A percentile compares a stretch with the other conserved stretches of the same genome.
These are phyloP conservation scores for Bradypus variegatus DNA, from an alignment of 2,797 vertebrate species.

Conservation along the genomic window DNA sequence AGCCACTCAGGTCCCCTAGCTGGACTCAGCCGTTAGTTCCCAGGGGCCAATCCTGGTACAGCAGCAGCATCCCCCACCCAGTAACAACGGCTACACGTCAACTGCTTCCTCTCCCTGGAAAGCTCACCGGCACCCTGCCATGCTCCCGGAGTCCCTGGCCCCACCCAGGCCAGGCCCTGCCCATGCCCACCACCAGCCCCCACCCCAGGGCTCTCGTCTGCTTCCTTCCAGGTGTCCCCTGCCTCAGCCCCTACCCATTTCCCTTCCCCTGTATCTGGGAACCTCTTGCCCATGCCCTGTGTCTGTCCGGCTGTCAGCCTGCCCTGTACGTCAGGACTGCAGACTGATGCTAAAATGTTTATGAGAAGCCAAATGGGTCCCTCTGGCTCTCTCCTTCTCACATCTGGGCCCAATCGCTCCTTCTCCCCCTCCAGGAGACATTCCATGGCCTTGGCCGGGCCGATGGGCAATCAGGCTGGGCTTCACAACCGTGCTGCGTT, in stretches of 20 bases:
- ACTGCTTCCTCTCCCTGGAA: not conserved
- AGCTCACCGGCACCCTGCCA: not conserved
- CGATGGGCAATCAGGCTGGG: conserved; percentile 60
- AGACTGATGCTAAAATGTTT: conserved; percentile 60
- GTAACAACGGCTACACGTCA: not conserved
- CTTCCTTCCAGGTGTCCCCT: not conserved
- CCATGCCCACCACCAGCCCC: no score
- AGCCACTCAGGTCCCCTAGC: not conserved
- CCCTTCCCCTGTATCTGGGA: not conserved
- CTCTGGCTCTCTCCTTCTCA: conserved; percentile 67
- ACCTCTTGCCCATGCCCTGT: not conserved
- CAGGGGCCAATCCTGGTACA: not conserved
- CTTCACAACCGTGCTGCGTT: conserved; percentile 51
- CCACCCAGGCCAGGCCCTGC: not conserved
- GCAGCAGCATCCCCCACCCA: not conserved
- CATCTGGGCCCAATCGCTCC: conserved; percentile 70
- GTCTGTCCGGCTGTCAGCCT: not conserved
- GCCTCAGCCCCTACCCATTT: not conserved
- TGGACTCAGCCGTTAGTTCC: not conserved
- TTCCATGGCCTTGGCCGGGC: conserved; percentile 69
- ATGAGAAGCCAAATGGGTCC: conserved; percentile 61
- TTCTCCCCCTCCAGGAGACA: conserved; percentile 69
- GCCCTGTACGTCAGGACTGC: not conserved
- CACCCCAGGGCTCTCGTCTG: rapidly evolving
- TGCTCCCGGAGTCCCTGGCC: not conserved